phyloP scores from a whole-genome alignment of 2,113 vertebrate genomes.

The Plectropomus leopardus region DNA sequence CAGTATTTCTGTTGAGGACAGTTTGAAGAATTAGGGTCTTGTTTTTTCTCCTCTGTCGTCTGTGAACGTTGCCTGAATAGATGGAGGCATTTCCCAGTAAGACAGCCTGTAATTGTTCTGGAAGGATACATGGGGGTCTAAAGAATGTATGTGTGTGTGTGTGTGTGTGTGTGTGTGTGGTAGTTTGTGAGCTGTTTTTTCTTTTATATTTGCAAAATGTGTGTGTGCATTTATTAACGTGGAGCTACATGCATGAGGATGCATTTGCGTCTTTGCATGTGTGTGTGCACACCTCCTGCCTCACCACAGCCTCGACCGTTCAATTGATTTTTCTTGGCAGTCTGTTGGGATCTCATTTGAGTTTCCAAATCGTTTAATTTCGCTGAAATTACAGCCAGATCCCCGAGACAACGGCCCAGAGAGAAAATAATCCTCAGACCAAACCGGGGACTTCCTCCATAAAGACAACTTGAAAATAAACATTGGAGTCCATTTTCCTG shows the following conservation, averaged over 20 bases:
- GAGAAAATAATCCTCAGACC: slow-evolving; percentile 51
- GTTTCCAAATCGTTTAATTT: slow-evolving; percentile 66
- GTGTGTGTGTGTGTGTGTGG: neutral
- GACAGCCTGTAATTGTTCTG: slow-evolving; percentile 21
- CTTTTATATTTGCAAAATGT: neutral
- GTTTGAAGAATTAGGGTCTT: neutral
- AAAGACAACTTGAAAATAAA: slow-evolving; percentile 32
- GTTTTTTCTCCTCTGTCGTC: neutral
- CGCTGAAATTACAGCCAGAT: slow-evolving; percentile 59
- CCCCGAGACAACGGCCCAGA: slow-evolving; percentile 52
- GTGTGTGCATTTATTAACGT: neutral
- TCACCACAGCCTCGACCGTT: slow-evolving; percentile 32
- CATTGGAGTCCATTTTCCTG: slow-evolving; percentile 11
- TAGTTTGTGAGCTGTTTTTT: neutral
- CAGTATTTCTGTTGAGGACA: neutral
- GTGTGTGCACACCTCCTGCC: slow-evolving; percentile 1
- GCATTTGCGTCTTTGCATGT: neutral
- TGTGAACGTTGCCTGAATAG: neutral
- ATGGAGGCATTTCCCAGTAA: slow-evolving; percentile 8
- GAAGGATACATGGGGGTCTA: neutral
- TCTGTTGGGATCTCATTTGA: slow-evolving; percentile 66
- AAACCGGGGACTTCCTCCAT: slow-evolving; percentile 27
- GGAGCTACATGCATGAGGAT: neutral
- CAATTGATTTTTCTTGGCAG: slow-evolving; percentile 58
- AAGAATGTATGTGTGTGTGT: neutral